Base-by-base conservation (phyloP, 2,888 invertebrate species). In the Eudemis profundana region DNA sequence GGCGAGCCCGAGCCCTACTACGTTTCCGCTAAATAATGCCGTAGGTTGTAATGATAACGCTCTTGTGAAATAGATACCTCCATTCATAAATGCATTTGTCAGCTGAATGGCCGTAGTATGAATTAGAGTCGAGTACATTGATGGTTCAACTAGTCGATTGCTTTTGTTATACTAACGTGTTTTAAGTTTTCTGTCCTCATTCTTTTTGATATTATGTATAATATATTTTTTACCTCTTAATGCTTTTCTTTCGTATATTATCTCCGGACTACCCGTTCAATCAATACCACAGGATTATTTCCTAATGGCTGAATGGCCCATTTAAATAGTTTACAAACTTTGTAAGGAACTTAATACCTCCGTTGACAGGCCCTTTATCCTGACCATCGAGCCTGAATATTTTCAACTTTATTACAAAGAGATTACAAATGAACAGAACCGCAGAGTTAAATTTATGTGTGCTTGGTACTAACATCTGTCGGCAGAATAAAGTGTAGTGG, bases 1-100 rank as follows among this genome's bases (percentile, higher is more conserved):
- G 83, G 81, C 75, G 80, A 78, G 81, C 83, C 84, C 75, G 80
- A 78, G 81, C 83, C 84, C 79, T 80, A 76, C 74, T 73, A 72
- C 71, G 76, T 73, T 74, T 76, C 79, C 75, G 77, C 68, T 65
- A 47, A 56, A 65, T 67, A 66, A 50, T 59, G 44, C 65, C 62
- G 49, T 66, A 68, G 57, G 38, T 60, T 66, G 47, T 54, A 29
- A n/a, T 46, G 61, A 64, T 70, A 65, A 66, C 70, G 67, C 61
- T 42, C 53, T 50, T 46, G 64, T 56, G 62, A 53, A 66, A 59
- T 67, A 61, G 60, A 64, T 59, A 69, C 66, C 56, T 67, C 70
- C 71, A 71, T 65, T 65, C 61, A 67, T 67, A 47, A 61, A 60
- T 51, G 42, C 56, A 42, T 46, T 51, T 51, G 61, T 60, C 51